Conservation (phyloP, 2,888 invertebrate species). For the Lochmaea capreae region DNA sequence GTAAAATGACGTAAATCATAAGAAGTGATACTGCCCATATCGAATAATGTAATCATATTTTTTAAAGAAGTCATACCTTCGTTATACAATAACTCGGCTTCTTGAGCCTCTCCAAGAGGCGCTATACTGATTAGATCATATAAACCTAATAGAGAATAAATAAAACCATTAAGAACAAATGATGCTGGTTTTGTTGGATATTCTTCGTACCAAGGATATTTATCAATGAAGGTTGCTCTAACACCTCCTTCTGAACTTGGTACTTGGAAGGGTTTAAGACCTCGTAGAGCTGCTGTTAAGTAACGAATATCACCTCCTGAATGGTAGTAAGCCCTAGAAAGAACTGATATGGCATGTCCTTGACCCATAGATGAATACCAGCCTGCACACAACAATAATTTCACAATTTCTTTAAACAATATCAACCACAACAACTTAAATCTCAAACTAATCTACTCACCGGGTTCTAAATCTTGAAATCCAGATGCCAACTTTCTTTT, state of each 20-base stretch:
- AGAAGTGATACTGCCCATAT: constrained; percentile 94
- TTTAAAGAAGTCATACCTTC: constrained; percentile 90
- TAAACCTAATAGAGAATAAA: constrained; percentile 94
- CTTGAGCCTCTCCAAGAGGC: constrained; percentile 74
- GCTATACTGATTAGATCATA: constrained; percentile 92
- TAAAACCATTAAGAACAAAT: constrained; percentile 98
- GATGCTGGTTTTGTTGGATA: constrained; percentile 96
- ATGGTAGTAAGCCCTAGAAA: constrained; percentile 89
- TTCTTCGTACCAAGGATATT: constrained; percentile 96
- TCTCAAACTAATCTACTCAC: constrained; percentile 58
- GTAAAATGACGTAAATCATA: constrained; percentile 97
- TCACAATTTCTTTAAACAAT: no score
- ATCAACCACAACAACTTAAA: neutral
- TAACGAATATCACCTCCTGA: constrained; percentile 82
- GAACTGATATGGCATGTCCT: constrained; percentile 95
- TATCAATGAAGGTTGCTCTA: constrained; percentile 85
- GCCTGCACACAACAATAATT: constrained; percentile 49
- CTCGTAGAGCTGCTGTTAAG: constrained; percentile 84
- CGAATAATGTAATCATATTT: constrained; percentile 88
- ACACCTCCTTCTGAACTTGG: constrained; percentile 84
- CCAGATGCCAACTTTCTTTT: constrained; percentile 78
- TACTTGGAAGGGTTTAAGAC: constrained; percentile 82
- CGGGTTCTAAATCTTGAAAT: constrained; percentile 82
- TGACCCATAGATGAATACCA: constrained; percentile 98
- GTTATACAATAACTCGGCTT: constrained; percentile 81